Evolutionary conservation across 1,140 invertebrate genomes (phyloP).

Genomic region (Protaetia brevitarsis): DNA sequence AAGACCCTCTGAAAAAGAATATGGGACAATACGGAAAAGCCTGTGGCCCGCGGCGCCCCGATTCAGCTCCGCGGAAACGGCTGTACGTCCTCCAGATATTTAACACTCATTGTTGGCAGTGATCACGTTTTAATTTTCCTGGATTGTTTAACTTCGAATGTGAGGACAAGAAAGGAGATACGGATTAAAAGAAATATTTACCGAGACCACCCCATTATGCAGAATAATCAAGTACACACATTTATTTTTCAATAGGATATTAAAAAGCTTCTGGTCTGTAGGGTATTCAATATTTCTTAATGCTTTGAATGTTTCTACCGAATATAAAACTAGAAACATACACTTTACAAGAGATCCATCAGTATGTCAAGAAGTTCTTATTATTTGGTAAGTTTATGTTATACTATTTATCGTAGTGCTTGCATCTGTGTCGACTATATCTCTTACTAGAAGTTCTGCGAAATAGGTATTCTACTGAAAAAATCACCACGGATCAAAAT

Average conservation of each 20-base stretch:
- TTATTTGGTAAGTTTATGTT: too few relatives aligned
- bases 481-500: too few relatives aligned
- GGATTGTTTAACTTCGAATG: conserved; percentile 6
- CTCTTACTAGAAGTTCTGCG: too few relatives aligned
- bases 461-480: too few relatives aligned
- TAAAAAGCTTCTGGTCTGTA: too few relatives aligned
- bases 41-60: neutral
- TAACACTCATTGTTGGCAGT: conserved; percentile 16
- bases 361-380: too few relatives aligned
- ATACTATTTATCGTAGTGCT: too few relatives aligned
- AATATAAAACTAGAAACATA: too few relatives aligned
- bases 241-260: neutral
- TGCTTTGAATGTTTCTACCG: too few relatives aligned
- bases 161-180: neutral
- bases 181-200: conserved; percentile 18
- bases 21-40: conserved; percentile 19
- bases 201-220: neutral
- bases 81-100: conserved; percentile 21
- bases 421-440: too few relatives aligned
- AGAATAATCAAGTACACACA: neutral
- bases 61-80: conserved; percentile 13
- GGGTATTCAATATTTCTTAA: too few relatives aligned
- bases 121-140: conserved; percentile 22
- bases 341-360: too few relatives aligned
- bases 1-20: conserved; percentile 20